Conservation (phyloP, 2,113 vertebrate genomes). For the Eulemur rufifrons region DNA sequence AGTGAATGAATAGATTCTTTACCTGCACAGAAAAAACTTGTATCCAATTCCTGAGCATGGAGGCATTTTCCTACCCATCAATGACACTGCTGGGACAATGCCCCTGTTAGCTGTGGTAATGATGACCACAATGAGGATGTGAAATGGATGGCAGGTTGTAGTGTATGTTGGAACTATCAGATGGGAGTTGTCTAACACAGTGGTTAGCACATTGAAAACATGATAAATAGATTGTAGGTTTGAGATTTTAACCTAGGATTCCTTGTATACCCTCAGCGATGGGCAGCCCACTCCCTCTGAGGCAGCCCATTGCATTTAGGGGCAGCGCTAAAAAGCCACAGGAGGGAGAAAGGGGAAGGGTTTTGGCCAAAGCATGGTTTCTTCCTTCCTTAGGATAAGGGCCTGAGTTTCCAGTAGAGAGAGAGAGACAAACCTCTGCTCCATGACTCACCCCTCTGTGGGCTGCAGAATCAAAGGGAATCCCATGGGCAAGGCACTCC, state of each 20-base stretch:
- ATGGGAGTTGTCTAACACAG: neutral
- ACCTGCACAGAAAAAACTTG: neutral
- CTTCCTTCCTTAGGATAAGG: neutral
- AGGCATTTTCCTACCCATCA: neutral
- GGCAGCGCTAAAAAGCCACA: neutral
- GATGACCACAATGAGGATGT: rapidly evolving
- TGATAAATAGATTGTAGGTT: neutral
- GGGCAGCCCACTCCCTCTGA: neutral
- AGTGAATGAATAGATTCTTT: neutral
- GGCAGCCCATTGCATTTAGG: neutral
- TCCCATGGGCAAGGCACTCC: rapidly evolving
- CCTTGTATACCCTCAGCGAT: neutral
- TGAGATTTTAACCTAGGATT: neutral
- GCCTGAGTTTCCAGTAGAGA: no score
- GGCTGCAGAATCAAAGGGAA: neutral
- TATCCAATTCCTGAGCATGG: neutral
- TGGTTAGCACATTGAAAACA: rapidly evolving
- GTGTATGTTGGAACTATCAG: neutral
- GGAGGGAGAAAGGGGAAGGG: neutral
- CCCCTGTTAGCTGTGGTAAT: neutral
- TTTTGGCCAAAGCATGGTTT: neutral
- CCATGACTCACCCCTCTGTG: neutral
- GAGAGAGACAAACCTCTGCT: rapidly evolving
- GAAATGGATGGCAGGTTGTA: rapidly evolving
- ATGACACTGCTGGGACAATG: neutral